Evolutionary conservation across 2,797 vertebrate species (phyloP).

Genomic region (Hypotaenidia okinawae): DNA sequence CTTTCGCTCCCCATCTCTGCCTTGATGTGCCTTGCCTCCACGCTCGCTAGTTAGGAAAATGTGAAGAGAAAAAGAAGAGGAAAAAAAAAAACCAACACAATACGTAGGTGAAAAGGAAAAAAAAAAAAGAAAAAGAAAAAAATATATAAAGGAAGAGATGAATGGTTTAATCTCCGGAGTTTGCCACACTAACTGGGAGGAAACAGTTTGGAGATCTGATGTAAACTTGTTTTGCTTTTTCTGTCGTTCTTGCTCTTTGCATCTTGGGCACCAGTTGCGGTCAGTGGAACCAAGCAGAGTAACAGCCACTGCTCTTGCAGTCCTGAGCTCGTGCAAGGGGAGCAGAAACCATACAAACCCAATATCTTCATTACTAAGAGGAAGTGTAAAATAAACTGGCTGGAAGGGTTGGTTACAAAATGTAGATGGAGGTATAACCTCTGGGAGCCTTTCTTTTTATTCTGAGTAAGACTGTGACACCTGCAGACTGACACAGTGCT

Average conservation of each 20-base stretch:
- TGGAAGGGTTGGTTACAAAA: slow-evolving; percentile 71
- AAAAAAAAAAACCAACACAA: neutral
- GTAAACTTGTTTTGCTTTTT: slow-evolving; percentile 41
- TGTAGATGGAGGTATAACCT: slow-evolving; percentile 56
- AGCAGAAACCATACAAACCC: slow-evolving; percentile 58
- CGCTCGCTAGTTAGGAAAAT: slow-evolving; percentile 76
- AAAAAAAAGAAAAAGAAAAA: neutral
- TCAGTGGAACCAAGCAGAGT: slow-evolving; percentile 70
- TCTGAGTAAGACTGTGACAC: slow-evolving; percentile 77
- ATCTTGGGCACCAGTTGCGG: slow-evolving; percentile 78
- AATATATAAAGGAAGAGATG: neutral
- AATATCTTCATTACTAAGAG: slow-evolving; percentile 62
- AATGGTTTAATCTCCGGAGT: slow-evolving; percentile 16
- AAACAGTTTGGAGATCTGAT: slow-evolving; percentile 48
- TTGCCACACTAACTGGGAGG: slow-evolving; percentile 55
- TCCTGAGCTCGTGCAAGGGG: slow-evolving; percentile 61
- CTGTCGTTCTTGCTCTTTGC: slow-evolving; percentile 37
- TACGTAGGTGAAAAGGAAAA: slow-evolving; percentile 47
- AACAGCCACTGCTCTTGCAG: slow-evolving; percentile 52
- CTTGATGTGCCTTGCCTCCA: slow-evolving; percentile 83
- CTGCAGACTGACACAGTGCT: slow-evolving; percentile 65
- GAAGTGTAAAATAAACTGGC: slow-evolving; percentile 70
- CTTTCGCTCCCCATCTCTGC: slow-evolving; percentile 90
- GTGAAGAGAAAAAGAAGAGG: slow-evolving; percentile 16
- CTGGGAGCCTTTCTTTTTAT: slow-evolving; percentile 67